Conservation (phyloP, 2,888 invertebrate species). For the Fabriciana adippe region DNA sequence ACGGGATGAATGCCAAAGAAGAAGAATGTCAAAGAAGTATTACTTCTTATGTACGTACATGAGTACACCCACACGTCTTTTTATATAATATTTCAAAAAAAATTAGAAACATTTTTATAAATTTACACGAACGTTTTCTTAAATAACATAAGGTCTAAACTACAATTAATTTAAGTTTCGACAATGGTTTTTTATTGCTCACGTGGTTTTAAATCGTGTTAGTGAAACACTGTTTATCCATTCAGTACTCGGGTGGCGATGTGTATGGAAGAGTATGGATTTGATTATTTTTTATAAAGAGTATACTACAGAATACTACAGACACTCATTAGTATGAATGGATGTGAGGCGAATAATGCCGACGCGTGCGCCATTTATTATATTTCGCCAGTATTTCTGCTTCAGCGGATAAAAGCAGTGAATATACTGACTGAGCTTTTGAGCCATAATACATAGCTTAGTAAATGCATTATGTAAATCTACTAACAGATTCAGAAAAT, state of each 20-base stretch:
- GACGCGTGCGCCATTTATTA: slow-evolving; percentile 13
- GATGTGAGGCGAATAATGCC: slow-evolving; percentile 17
- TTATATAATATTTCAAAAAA: no score
- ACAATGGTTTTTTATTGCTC: no score
- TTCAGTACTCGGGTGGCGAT: slow-evolving; percentile 3
- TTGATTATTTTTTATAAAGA: slow-evolving; percentile 31
- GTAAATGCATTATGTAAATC: not conserved
- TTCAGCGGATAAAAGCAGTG: slow-evolving; percentile 3
- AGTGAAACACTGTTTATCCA: not conserved
- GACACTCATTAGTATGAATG: slow-evolving; percentile 27
- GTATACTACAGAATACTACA: slow-evolving; percentile 10
- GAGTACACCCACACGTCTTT: no score
- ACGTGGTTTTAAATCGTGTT: not conserved
- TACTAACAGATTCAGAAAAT: not conserved
- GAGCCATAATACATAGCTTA: not conserved
- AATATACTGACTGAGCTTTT: slow-evolving; percentile 10
- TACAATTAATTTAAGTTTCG: no score
- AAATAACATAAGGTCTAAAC: no score
- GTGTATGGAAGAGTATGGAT: slow-evolving; percentile 12
- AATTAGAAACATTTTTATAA: no score
- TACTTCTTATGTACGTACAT: no score
- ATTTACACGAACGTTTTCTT: no score
- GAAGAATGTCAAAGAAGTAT: no score
- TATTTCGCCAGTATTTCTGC: slow-evolving; percentile 8
- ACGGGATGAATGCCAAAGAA: no score